phyloP scores from a whole-genome alignment of 2,888 invertebrate genomes.

The Yponomeuta plumbellus region DNA sequence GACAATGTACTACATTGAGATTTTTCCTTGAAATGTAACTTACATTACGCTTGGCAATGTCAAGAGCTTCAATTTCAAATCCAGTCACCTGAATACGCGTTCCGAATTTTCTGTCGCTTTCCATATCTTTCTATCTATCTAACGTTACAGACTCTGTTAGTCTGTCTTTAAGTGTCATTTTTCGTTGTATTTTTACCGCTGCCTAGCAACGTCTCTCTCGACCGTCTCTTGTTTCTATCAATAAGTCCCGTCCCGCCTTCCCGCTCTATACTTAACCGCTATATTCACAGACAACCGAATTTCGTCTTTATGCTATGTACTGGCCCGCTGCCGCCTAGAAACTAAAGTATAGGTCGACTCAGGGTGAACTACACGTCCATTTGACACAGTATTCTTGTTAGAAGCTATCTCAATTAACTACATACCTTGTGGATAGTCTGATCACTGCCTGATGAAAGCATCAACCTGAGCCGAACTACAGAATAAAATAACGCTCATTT shows the following conservation, averaged over 20 bases:
- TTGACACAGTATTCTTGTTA: no score
- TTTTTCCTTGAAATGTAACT: no score
- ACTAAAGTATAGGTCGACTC: background rate
- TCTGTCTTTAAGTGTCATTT: constrained; percentile 7
- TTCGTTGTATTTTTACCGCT: constrained; percentile 18
- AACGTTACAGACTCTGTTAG: background rate
- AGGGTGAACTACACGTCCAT: no score
- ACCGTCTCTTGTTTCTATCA: constrained; percentile 4
- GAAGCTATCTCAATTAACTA: background rate
- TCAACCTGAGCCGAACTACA: no score
- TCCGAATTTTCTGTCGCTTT: background rate
- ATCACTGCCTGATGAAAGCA: no score
- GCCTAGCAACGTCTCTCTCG: background rate
- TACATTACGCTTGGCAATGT: no score
- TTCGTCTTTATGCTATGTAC: constrained; percentile 15
- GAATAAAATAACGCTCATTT: no score
- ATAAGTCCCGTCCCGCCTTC: constrained; percentile 9
- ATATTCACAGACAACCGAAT: constrained; percentile 36
- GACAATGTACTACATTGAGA: no score
- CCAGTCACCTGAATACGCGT: no score
- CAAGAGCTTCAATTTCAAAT: no score
- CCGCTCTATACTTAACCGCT: constrained; percentile 18
- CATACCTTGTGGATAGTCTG: no score
- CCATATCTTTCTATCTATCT: constrained; percentile 8
- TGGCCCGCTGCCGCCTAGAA: background rate